Conservation (phyloP, 2,888 invertebrate species). For the Archips xylosteana region DNA sequence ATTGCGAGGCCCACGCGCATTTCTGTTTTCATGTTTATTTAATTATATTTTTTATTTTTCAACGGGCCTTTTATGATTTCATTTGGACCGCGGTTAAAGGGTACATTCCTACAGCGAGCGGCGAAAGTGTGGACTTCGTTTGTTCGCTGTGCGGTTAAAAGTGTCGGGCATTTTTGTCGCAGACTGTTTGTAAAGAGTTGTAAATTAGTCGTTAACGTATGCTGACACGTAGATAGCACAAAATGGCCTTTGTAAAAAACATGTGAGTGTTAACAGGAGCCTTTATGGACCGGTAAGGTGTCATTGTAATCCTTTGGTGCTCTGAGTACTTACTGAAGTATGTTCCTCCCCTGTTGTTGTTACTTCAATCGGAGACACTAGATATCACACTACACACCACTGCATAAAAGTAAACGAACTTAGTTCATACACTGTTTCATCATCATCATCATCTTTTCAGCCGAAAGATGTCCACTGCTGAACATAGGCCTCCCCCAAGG, state of each 20-base stretch:
- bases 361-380: too few species aligned
- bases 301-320: slow-evolving; percentile 1
- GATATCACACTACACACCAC: too few species aligned
- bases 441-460: too few species aligned
- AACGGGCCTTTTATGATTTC: slow-evolving; percentile 14
- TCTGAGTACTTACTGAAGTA: too few species aligned
- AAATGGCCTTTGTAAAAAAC: slow-evolving; percentile 1
- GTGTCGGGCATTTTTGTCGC: slow-evolving; percentile 9
- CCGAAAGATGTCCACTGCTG: too few species aligned
- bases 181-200: neutral
- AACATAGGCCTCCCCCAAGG: too few species aligned
- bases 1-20: slow-evolving; percentile 20
- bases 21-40: slow-evolving; percentile 31
- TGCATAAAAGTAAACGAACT: too few species aligned
- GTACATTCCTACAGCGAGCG: slow-evolving; percentile 9
- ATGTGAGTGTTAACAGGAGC: neutral
- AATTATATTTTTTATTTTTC: slow-evolving; percentile 16
- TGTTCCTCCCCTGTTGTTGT: too few species aligned
- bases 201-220: slow-evolving; percentile 20
- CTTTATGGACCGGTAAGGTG: neutral
- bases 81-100: slow-evolving; percentile 11
- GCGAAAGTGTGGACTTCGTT: neutral
- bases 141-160: neutral
- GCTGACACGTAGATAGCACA: neutral
- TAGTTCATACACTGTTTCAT: too few species aligned